Conservation (phyloP, 2,888 invertebrate species). For the Melanotus villosus region DNA sequence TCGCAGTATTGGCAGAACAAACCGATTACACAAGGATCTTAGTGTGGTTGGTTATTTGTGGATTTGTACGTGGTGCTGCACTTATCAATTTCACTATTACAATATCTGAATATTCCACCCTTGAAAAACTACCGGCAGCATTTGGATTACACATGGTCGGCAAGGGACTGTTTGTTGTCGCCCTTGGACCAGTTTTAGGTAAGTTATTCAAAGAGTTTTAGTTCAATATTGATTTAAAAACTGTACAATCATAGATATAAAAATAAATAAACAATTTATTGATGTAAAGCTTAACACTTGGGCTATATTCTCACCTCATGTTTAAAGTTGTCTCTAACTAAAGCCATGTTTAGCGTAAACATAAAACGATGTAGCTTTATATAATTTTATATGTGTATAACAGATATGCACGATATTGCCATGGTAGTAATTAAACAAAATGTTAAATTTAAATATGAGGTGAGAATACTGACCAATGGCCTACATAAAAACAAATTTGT, state of each 20-base stretch:
- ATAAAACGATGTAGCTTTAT: too few species aligned
- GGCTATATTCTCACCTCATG: too few species aligned
- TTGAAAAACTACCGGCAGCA: slow-evolving; percentile 82
- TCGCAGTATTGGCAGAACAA: slow-evolving; percentile 81
- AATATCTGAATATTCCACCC: slow-evolving; percentile 81
- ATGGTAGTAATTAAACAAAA: too few species aligned
- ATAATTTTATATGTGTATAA: too few species aligned
- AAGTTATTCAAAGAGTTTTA: slow-evolving; percentile 53
- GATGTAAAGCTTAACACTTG: too few species aligned
- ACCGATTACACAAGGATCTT: slow-evolving; percentile 79
- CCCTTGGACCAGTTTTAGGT: slow-evolving; percentile 81
- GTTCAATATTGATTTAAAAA: too few species aligned
- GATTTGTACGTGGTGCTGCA: slow-evolving; percentile 84
- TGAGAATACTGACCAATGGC: too few species aligned
- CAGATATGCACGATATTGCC: background rate
- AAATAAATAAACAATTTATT: too few species aligned
- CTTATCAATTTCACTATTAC: slow-evolving; percentile 84
- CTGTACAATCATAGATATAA: background rate
- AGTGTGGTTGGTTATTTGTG: slow-evolving; percentile 81
- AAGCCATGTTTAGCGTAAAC: too few species aligned
- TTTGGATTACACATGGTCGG: slow-evolving; percentile 85
- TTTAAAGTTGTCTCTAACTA: too few species aligned
- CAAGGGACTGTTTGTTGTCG: slow-evolving; percentile 80
- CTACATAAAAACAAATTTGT: too few species aligned
- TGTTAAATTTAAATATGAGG: too few species aligned